Conservation (phyloP, 2,113 vertebrate species). For the Pitta sordida region DNA sequence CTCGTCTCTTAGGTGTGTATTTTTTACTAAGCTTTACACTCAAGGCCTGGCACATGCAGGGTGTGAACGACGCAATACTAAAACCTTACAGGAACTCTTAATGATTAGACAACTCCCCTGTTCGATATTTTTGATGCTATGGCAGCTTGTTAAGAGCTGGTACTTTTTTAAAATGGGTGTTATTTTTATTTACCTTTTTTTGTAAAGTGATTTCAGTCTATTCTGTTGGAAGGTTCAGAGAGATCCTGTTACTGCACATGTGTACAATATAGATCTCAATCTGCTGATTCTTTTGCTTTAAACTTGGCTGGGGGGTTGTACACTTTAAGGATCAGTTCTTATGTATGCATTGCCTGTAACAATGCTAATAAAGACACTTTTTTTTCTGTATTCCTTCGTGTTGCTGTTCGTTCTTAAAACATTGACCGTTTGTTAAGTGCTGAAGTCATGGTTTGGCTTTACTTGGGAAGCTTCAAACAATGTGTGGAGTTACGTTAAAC, state of each 20-base stretch:
- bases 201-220: constrained; percentile 69
- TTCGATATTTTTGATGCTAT: constrained; percentile 48
- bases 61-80: constrained; percentile 50
- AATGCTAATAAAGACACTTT: constrained; percentile 81
- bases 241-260: constrained; percentile 68
- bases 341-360: constrained; percentile 76
- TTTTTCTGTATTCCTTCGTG: constrained; percentile 66
- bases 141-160: constrained; percentile 56
- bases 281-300: constrained; percentile 66
- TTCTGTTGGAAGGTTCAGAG: constrained; percentile 68
- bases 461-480: not conserved
- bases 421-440: not conserved
- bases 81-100: constrained; percentile 46
- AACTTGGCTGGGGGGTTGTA: constrained; percentile 71
- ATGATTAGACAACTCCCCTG: constrained; percentile 41
- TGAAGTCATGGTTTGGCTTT: not conserved
- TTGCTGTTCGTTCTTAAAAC: not conserved
- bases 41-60: constrained; percentile 37
- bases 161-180: constrained; percentile 73
- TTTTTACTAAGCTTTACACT: constrained; percentile 67
- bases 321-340: constrained; percentile 69
- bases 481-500: not conserved
- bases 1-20: constrained; percentile 40
- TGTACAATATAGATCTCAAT: constrained; percentile 67
- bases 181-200: constrained; percentile 72